These are phyloP conservation scores for Drosophila putrida DNA, from an alignment of 2,888 invertebrate genomes.

Conservation along the genomic window DNA sequence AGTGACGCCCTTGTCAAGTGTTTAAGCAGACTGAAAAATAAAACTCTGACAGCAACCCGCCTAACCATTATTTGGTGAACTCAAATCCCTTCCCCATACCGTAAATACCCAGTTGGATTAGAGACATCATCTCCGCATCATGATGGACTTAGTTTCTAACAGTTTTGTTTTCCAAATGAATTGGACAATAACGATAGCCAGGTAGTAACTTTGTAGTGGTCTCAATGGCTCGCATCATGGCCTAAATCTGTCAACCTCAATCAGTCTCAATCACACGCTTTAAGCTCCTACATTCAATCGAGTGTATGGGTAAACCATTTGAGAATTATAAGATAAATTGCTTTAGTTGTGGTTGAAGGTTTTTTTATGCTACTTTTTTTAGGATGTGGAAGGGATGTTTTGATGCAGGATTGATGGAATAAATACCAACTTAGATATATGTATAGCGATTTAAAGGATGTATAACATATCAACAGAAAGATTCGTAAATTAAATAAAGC, in stretches of 20 bases:
- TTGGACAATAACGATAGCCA: slow-evolving; percentile 17
- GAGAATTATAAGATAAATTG: slow-evolving; percentile 7
- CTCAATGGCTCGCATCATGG: slow-evolving; percentile 2
- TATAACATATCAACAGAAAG: too few species aligned
- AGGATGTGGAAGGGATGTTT: not conserved
- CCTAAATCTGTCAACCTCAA: slow-evolving; percentile 25
- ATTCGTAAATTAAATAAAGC: too few species aligned
- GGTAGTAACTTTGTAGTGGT: slow-evolving; percentile 11
- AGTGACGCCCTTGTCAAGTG: too few species aligned
- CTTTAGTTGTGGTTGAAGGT: not conserved
- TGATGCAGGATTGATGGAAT: too few species aligned
- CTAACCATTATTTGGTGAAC: not conserved
- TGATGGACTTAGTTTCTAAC: slow-evolving; percentile 7
- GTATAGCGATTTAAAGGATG: too few species aligned
- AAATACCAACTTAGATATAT: too few species aligned
- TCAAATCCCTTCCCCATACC: not conserved
- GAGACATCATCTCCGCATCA: slow-evolving; percentile 19
- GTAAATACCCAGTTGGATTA: slow-evolving; percentile 3
- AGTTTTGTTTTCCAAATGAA: slow-evolving; percentile 9
- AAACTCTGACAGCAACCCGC: not conserved
- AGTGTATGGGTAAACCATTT: slow-evolving; percentile 4
- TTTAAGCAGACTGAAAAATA: not conserved
- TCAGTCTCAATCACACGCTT: slow-evolving; percentile 15
- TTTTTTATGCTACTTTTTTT: not conserved
- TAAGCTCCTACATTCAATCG: not conserved